Percentiles rank a stretch among this genome's conserved stretches.
phyloP scores from a whole-genome alignment of 2,113 vertebrate genomes.

The Colossoma macropomum region DNA sequence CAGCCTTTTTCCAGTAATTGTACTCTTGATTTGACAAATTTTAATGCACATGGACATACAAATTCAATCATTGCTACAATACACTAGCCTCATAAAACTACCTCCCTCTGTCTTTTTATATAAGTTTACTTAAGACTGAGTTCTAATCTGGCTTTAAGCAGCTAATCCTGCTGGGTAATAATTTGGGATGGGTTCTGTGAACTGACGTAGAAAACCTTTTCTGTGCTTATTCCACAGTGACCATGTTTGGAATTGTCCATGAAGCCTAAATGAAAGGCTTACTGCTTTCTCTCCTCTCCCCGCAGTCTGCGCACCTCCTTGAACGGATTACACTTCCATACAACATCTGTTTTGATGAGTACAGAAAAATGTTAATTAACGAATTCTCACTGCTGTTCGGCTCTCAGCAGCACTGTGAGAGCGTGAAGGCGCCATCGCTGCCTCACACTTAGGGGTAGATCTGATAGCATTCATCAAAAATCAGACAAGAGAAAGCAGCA shows the following conservation, averaged over 20 bases:
- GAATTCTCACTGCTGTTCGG: background rate
- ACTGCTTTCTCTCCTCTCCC: background rate
- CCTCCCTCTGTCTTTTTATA: too few species aligned
- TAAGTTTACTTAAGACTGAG: background rate
- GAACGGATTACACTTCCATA: background rate
- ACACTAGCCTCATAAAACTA: background rate
- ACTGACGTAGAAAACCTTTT: background rate
- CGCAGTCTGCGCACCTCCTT: background rate
- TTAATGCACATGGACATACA: background rate
- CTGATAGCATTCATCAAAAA: background rate
- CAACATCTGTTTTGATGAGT: background rate
- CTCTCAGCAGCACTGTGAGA: background rate
- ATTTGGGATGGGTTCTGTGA: background rate
- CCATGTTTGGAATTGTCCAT: background rate
- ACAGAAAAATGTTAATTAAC: background rate
- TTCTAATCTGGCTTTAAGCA: slow-evolving; percentile 2
- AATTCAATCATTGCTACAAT: background rate
- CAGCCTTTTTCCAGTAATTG: too few species aligned
- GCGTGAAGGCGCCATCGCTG: background rate
- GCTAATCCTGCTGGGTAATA: background rate
- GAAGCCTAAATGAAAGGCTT: background rate
- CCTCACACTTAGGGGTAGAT: background rate
- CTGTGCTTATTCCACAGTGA: background rate
- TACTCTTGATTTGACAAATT: background rate
- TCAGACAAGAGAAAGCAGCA: background rate